Evolutionary conservation across 2,888 invertebrate genomes (phyloP).

Genomic region (Eupithecia vulgata): DNA sequence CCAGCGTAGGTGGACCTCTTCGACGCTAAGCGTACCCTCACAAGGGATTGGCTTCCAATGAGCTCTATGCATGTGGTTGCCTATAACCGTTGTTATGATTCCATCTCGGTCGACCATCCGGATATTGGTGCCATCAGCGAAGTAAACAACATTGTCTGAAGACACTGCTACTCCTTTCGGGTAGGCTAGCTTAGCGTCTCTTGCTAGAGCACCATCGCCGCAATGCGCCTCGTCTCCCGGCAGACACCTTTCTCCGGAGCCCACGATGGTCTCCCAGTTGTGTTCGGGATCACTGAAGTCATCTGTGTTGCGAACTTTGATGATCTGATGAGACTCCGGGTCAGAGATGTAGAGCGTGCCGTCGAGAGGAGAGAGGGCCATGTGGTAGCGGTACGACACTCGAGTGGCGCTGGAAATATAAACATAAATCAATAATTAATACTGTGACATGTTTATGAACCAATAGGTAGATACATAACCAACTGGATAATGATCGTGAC

Average conservation of each 20-base stretch:
- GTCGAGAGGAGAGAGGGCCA: slow-evolving; percentile 97
- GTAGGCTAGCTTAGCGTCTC: slow-evolving; percentile 96
- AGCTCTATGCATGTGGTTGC: slow-evolving; percentile 96
- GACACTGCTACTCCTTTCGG: slow-evolving; percentile 98
- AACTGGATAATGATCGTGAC: not conserved
- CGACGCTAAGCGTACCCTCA: slow-evolving; percentile 94
- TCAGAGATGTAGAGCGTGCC: slow-evolving; percentile 97
- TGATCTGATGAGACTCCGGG: slow-evolving; percentile 97
- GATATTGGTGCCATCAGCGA: slow-evolving; percentile 97
- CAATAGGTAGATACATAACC: not conserved
- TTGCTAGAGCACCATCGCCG: slow-evolving; percentile 96
- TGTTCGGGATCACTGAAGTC: slow-evolving; percentile 94
- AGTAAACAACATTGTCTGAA: slow-evolving; percentile 95
- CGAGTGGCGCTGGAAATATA: slow-evolving; percentile 89
- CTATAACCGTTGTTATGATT: slow-evolving; percentile 95
- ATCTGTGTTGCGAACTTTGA: slow-evolving; percentile 91
- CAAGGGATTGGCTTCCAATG: slow-evolving; percentile 97
- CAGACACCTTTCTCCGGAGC: slow-evolving; percentile 96
- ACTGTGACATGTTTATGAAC: too few species aligned
- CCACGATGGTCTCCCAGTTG: slow-evolving; percentile 97
- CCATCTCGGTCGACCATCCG: slow-evolving; percentile 96
- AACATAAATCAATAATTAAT: not conserved
- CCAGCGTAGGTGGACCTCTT: slow-evolving; percentile 97
- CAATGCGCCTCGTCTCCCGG: slow-evolving; percentile 97
- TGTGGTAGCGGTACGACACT: slow-evolving; percentile 98